Evolutionary conservation across 53 echinoderm and acorn worm genomes (phyloP).

Genomic region (Antedon mediterranea): DNA sequence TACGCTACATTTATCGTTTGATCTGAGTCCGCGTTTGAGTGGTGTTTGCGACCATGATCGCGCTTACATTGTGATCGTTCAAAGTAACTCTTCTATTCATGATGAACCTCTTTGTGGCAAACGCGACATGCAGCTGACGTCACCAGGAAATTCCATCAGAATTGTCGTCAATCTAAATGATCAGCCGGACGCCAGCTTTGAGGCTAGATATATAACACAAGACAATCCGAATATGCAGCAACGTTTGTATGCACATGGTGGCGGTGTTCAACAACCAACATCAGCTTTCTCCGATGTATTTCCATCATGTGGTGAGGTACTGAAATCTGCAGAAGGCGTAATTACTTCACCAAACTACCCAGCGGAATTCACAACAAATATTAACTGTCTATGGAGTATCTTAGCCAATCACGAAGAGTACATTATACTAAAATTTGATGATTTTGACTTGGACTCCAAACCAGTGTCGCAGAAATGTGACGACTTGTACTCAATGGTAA

Average conservation of each 20-base stretch:
- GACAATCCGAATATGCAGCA: background rate
- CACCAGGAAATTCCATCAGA: background rate
- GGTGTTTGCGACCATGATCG: background rate
- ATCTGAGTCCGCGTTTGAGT: background rate
- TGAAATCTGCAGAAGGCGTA: background rate
- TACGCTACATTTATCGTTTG: background rate
- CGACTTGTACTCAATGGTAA: constrained; percentile 10
- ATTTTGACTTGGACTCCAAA: background rate
- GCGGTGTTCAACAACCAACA: background rate
- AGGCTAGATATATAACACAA: background rate
- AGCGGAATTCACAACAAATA: background rate
- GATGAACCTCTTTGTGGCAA: background rate
- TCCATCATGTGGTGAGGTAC: background rate
- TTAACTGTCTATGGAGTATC: background rate
- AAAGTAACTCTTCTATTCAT: background rate
- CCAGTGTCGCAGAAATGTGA: constrained; percentile 3
- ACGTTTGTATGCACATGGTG: background rate
- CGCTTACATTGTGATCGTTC: background rate
- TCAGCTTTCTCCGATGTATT: background rate
- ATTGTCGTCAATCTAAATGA: background rate
- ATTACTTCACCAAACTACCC: background rate
- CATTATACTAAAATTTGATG: background rate
- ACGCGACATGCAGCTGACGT: background rate
- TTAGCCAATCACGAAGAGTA: background rate
- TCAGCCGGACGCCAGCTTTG: background rate